Base-by-base conservation (phyloP, 2,113 vertebrate species). In the Psittacula cyanocephala region DNA sequence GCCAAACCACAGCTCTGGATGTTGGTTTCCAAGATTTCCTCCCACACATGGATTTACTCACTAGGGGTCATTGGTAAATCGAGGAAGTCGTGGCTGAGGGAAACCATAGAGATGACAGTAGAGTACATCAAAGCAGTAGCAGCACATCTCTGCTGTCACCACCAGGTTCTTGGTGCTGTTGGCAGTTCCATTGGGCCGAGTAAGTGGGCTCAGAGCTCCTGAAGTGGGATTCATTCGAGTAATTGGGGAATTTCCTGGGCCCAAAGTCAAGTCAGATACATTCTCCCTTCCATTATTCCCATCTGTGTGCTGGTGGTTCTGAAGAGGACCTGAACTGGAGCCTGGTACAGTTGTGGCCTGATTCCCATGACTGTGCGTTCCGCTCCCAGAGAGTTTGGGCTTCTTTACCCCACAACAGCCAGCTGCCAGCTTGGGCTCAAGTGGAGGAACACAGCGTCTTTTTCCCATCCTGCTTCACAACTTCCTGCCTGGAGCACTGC, bases 41-140 rank as follows among this genome's bases (percentile, higher is more conserved):
- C 89, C 90, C 83, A 4, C 31, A 11, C 2, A 3, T 6, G 53
- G 41, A 15, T 80, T 89, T 98, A 98, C 98, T 98, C 97, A 98
- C 98, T 98, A 98, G 98, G 98, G 98, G 97, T 98, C 98, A 97
- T 98, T 98, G 98, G 98, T 98, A 93, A 98, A 98, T 84, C 98
- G 98, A 96, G 98, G 98, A 83, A 98, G 98, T 75, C 98, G 98
- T 82, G 98, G 98, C 98, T 98, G 98, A 92, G 98, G 98, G 92
- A 98, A 98, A 97, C 98, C 98, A 65, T 98, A 98, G 94, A 98
- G 98, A 97, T 98, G 98, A 98, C 98, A 98, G 98, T 98, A 98
- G 97, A 98, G 98, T 29, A 98, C 98, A 72, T 98, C 98, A 79
- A 98, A 98, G 98, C 98, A 98, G 97, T 98, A 98, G 98, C 98